Conservation (phyloP, 2,888 invertebrate species). For the Aleiodes testaceus region DNA sequence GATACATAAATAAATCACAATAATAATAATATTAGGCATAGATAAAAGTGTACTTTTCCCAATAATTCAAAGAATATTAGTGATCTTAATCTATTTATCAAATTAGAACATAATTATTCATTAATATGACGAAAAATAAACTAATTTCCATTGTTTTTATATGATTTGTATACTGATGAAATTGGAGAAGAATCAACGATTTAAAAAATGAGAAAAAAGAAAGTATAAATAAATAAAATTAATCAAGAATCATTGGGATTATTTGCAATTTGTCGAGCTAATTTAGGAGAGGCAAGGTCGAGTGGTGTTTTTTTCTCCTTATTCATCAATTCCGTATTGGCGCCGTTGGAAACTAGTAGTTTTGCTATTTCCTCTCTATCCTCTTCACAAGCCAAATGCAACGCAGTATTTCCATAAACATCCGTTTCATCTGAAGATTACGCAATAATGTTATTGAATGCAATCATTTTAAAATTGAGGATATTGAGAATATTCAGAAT, state of each 20-base stretch:
- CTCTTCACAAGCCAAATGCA: slow-evolving; percentile 90
- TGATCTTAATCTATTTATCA: too few relatives aligned
- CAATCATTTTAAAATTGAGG: neutral
- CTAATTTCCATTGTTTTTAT: too few relatives aligned
- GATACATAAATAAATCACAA: slow-evolving; percentile 7
- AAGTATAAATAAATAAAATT: slow-evolving; percentile 8
- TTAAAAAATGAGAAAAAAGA: slow-evolving; percentile 3
- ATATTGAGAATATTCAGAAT: neutral
- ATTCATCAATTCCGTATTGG: slow-evolving; percentile 77
- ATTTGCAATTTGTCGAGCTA: slow-evolving; percentile 56
- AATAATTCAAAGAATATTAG: too few relatives aligned
- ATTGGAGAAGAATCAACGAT: neutral
- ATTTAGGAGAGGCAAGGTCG: slow-evolving; percentile 72
- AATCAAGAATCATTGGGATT: slow-evolving; percentile 47
- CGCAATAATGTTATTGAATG: slow-evolving; percentile 4
- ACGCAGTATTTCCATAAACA: slow-evolving; percentile 82
- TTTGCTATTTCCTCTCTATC: slow-evolving; percentile 80
- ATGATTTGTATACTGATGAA: too few relatives aligned
- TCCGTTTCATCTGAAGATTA: slow-evolving; percentile 76
- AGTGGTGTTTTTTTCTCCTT: slow-evolving; percentile 81
- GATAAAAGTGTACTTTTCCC: neutral
- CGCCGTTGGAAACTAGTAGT: slow-evolving; percentile 80
- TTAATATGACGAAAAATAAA: too few relatives aligned
- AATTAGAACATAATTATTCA: too few relatives aligned
- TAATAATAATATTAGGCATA: slow-evolving; percentile 29